Percentiles rank a stretch among this genome's conserved stretches.
These are phyloP conservation scores for Callosobruchus maculatus DNA, from an alignment of 2,888 invertebrate genomes.

Conservation along the genomic window DNA sequence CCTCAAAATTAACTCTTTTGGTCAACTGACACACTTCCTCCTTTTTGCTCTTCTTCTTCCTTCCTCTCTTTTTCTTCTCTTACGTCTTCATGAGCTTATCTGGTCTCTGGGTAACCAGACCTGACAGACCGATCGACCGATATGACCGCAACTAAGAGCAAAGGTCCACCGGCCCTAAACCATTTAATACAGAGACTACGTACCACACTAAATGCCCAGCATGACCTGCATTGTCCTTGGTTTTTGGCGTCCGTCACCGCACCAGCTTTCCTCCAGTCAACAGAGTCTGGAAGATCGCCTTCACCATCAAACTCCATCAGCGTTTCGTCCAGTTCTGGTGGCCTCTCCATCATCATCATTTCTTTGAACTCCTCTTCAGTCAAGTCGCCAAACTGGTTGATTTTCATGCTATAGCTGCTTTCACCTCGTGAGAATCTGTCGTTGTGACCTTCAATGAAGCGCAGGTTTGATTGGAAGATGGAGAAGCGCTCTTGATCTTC, in stretches of 20 bases:
- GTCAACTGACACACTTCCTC: too few species aligned
- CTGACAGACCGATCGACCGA: too few species aligned
- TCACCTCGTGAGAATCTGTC: slow-evolving; percentile 6
- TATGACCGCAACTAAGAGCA: too few species aligned
- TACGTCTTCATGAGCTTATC: too few species aligned
- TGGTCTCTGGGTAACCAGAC: too few species aligned
- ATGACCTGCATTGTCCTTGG: slow-evolving; percentile 59
- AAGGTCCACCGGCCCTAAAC: too few species aligned
- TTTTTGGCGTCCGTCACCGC: slow-evolving; percentile 55
- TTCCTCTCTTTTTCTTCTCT: too few species aligned
- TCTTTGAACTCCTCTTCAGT: slow-evolving; percentile 21
- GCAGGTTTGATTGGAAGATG: slow-evolving; percentile 7
- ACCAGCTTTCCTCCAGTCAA: slow-evolving; percentile 55
- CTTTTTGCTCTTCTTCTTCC: too few species aligned
- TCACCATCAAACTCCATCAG: too few species aligned
- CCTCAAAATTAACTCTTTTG: too few species aligned
- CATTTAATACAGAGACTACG: too few species aligned
- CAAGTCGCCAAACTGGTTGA: slow-evolving; percentile 26
- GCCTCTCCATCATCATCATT: too few species aligned
- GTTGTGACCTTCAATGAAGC: slow-evolving; percentile 9
- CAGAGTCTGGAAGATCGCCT: not conserved
- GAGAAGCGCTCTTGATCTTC: slow-evolving; percentile 9
- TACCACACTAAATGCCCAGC: slow-evolving; percentile 64
- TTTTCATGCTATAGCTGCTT: slow-evolving; percentile 4
- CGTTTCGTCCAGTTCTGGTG: not conserved